A percentile compares a stretch with the other conserved stretches of the same genome.
Conservation (phyloP, 2,113 vertebrate species). For the Mellivora capensis region DNA sequence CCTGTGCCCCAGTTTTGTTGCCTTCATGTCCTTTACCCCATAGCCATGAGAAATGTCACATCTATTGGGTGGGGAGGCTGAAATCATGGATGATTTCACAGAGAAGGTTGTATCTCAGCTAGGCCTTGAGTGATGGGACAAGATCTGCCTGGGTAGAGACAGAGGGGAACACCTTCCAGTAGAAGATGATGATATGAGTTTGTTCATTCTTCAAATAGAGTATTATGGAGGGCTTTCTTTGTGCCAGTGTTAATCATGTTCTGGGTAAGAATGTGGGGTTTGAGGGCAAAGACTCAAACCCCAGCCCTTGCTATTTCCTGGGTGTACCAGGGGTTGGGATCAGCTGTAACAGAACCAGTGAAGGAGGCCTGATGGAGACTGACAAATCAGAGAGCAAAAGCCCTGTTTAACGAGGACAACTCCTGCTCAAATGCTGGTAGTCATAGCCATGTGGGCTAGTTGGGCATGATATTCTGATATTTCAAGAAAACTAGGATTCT, state of each 20-base stretch:
- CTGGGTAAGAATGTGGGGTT: neutral
- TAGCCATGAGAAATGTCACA: neutral
- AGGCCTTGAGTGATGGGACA: neutral
- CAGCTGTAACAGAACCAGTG: neutral
- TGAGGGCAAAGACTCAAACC: neutral
- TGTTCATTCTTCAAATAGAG: neutral
- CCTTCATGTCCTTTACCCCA: neutral
- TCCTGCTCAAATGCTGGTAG: neutral
- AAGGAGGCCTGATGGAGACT: neutral
- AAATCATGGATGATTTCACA: neutral
- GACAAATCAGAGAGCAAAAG: neutral
- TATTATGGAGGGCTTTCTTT: neutral
- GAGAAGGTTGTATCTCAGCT: neutral
- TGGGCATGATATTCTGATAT: neutral
- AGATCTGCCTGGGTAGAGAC: neutral
- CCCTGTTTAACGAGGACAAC: neutral
- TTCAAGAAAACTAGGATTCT: conserved; percentile 14
- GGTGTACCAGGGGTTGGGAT: neutral
- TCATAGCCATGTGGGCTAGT: neutral
- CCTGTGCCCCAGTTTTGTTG: neutral
- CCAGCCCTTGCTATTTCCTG: neutral
- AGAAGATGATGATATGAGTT: neutral
- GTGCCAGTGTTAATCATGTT: neutral
- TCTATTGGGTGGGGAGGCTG: neutral
- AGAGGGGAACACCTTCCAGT: neutral